Conservation (phyloP, 2,797 vertebrate species). For the Sphenodon punctatus region DNA sequence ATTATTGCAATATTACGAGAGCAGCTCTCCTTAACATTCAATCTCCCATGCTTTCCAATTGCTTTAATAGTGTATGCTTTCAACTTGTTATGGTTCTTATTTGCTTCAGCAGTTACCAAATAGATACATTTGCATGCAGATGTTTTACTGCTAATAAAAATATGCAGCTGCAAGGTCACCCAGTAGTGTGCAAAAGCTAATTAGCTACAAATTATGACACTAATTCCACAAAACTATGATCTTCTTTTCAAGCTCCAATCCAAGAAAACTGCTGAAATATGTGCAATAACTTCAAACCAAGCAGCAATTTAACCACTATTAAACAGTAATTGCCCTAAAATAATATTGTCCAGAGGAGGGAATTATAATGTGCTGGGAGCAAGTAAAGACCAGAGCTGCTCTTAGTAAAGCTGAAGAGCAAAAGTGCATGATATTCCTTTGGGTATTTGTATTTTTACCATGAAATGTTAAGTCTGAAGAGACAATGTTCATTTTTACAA, state of each 20-base stretch:
- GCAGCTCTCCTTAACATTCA: accelerated
- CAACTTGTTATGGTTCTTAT: conserved; percentile 49
- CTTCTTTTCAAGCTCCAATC: neutral
- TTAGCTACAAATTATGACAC: conserved; percentile 52
- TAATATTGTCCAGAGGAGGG: neutral
- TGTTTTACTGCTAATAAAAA: conserved; percentile 47
- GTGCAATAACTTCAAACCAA: conserved; percentile 13
- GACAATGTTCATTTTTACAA: neutral
- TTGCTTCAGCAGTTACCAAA: conserved; percentile 64
- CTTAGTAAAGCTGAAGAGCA: accelerated
- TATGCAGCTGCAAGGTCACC: conserved; percentile 40
- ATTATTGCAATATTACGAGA: neutral
- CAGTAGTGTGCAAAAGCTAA: conserved; percentile 54
- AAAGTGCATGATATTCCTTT: neutral
- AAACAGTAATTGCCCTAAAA: neutral
- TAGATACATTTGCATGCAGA: conserved; percentile 8
- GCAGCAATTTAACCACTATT: neutral
- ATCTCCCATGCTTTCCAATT: conserved; percentile 37
- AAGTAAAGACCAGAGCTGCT: neutral
- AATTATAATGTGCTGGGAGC: neutral
- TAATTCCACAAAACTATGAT: conserved; percentile 46
- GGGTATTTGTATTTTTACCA: neutral
- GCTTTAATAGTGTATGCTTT: conserved; percentile 47
- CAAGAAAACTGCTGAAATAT: neutral
- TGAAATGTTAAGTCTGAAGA: neutral